These are phyloP conservation scores for Xylocopa sonorina DNA, from an alignment of 1,140 invertebrate species.

Conservation along the genomic window DNA sequence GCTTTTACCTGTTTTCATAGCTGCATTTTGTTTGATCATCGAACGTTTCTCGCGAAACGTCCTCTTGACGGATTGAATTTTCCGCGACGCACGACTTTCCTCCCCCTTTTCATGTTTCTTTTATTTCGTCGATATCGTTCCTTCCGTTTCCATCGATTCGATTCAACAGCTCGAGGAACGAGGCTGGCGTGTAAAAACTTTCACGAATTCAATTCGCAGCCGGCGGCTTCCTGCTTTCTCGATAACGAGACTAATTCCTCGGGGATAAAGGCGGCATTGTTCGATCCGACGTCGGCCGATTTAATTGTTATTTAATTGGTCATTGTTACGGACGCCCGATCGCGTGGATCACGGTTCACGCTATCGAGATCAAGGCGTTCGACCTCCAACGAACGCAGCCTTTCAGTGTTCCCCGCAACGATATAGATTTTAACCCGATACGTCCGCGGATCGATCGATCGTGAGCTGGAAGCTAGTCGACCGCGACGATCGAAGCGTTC, in stretches of 20 bases:
- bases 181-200: constrained; percentile 18
- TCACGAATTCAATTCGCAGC: constrained; percentile 38
- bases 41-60: not conserved
- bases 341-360: constrained; percentile 10
- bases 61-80: not conserved
- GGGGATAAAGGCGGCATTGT: constrained; percentile 39
- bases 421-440: constrained; percentile 60
- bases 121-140: not conserved
- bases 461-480: not conserved
- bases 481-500: no score
- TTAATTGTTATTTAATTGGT: constrained; percentile 47
- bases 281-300: not conserved
- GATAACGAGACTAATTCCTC: constrained; percentile 34
- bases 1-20: constrained; percentile 25
- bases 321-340: constrained; percentile 25
- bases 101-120: not conserved
- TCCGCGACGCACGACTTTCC: not conserved
- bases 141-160: not conserved
- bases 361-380: constrained; percentile 34
- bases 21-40: not conserved
- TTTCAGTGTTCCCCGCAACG: constrained; percentile 43
- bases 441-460: constrained; percentile 62
- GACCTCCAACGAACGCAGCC: constrained; percentile 11
- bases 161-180: not conserved
- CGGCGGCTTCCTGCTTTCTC: constrained; percentile 42